Base-by-base conservation (phyloP, 2,888 invertebrate genomes). In the Xestia xanthographa region DNA sequence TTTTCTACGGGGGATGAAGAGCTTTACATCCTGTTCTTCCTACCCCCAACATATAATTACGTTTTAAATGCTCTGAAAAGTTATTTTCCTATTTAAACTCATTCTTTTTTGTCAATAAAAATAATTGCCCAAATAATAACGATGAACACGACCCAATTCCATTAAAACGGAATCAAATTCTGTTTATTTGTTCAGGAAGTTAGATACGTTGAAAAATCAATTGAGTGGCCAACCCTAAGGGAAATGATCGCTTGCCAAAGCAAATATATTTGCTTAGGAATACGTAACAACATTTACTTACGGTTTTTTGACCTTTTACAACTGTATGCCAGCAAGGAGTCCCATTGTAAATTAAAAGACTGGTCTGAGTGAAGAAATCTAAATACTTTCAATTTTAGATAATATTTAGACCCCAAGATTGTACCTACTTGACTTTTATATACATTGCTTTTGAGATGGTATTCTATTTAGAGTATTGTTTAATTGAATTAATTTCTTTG, bases 131-230 rank as follows among this genome's bases (percentile, higher is more conserved):
- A 56, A 82, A 62, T 38, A 83, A 67, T 34, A 53, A 70, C 65
- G 50, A 45, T 63, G 50, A 58, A 66, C 34, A 29, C 34, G 74
- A 48, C 43, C 63, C 70, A 50, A 76, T 69, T 66, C 66, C 50
- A 85, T 82, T 45, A 66, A 65, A 83, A 68, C 53, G 56, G 67
- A 82, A 83, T 82, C 43, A 77, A 68, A 82, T 76, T 65, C 58
- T 86, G 50, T 77, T 82, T 83, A 83, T 83, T 83, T 77, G 83
- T 45, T 56, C 29, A 60, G 83, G 83, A 82, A 82, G 68, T 77
- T 85, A 72, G 85, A 75, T 67, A 82, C 69, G 60, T 43, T 73
- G 73, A 83, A 73, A 85, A 86, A 86, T 83, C 83, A 83, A 83
- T 83, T 78, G 83, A 70, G 65, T 74, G 86, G 83, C 72, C 86